Evolutionary conservation across 2,113 vertebrate genomes (phyloP).

Genomic region (Gambusia affinis): DNA sequence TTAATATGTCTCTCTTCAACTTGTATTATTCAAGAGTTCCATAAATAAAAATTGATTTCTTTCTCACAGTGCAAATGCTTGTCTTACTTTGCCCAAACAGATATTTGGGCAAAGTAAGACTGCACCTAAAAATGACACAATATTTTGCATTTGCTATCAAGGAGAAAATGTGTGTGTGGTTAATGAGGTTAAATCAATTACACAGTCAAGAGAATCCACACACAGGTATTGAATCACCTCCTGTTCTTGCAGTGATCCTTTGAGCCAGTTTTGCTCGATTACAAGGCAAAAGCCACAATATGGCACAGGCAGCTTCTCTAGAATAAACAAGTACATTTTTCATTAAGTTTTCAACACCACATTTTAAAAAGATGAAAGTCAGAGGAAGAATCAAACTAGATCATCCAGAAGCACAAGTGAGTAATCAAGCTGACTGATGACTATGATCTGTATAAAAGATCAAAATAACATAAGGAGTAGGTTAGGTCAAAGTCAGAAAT

Average conservation of each 20-base stretch:
- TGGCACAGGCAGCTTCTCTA: constrained; percentile 10
- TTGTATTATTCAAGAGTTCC: constrained; percentile 39
- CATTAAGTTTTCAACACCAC: constrained; percentile 1
- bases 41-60: constrained; percentile 21
- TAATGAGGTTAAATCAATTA: constrained; percentile 25
- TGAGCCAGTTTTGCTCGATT: constrained; percentile 41
- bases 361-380: constrained; percentile 6
- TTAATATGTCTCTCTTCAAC: constrained; percentile 30
- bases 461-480: not conserved
- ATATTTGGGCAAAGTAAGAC: constrained; percentile 3
- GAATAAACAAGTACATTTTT: constrained; percentile 23
- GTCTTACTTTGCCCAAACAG: not conserved
- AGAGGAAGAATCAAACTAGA: constrained; percentile 18
- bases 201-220: constrained; percentile 13
- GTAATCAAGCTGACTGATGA: not conserved
- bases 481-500: not conserved
- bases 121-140: constrained; percentile 27
- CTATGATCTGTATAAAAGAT: not conserved
- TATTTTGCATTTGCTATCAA: constrained; percentile 34
- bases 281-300: constrained; percentile 22
- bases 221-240: constrained; percentile 21
- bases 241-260: constrained; percentile 15
- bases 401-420: constrained; percentile 8
- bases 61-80: not conserved
- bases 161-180: constrained; percentile 30